Percentiles rank a stretch among this genome's conserved stretches.
Evolutionary conservation across 2,113 vertebrate genomes (phyloP).

Genomic region (Boleophthalmus pectinirostris): DNA sequence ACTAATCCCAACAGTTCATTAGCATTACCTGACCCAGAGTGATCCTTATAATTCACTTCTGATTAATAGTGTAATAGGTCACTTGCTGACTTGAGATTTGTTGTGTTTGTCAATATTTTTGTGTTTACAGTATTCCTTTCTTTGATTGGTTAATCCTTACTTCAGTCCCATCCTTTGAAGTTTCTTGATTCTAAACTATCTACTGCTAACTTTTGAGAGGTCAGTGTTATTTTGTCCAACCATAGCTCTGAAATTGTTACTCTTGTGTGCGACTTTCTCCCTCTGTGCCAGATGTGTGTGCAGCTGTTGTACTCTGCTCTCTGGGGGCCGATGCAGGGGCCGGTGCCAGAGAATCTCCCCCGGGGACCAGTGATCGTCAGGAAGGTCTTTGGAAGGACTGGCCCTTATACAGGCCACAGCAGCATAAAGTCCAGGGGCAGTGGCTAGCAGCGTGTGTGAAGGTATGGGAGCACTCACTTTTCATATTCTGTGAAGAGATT

Average conservation of each 20-base stretch:
- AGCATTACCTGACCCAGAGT: not conserved
- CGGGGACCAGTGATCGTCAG: constrained; percentile 50
- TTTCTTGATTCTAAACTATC: not conserved
- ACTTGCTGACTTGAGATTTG: not conserved
- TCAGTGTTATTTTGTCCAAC: not conserved
- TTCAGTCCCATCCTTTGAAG: not conserved
- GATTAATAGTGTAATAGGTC: not conserved
- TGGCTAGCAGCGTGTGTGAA: constrained; percentile 3
- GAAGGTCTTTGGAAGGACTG: constrained; percentile 70
- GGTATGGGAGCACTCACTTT: constrained; percentile 5
- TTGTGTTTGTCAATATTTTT: not conserved
- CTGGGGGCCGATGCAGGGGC: constrained; percentile 25
- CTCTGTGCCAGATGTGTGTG: constrained; percentile 62
- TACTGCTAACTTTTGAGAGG: not conserved
- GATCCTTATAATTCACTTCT: not conserved
- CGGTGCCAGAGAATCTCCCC: constrained; percentile 52
- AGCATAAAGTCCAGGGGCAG: constrained; percentile 28
- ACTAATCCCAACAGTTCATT: not conserved
- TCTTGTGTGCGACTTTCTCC: constrained; percentile 53
- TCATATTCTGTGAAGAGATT: constrained; percentile 12
- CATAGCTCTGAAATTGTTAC: constrained; percentile 36
- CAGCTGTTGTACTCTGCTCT: constrained; percentile 53
- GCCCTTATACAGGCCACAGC: constrained; percentile 46
- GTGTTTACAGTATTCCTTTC: not conserved
- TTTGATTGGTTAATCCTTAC: not conserved